Evolutionary conservation across 2,797 vertebrate species (phyloP).

Genomic region (Schizopygopsis pylzovi): DNA sequence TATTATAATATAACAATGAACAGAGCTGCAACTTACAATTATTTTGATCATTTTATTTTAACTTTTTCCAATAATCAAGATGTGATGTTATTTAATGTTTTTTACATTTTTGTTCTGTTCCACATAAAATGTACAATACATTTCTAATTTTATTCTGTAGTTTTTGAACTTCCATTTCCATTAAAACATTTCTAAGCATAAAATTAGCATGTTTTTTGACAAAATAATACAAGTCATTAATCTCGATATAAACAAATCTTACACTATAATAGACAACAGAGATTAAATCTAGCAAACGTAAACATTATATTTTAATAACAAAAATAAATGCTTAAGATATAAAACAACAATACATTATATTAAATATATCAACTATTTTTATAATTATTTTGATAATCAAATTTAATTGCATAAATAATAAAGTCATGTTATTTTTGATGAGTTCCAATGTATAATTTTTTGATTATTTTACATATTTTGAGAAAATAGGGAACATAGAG

Average conservation of each 20-base stretch:
- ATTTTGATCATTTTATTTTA: no score
- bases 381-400: background rate
- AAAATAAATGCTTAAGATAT: background rate
- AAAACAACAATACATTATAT: background rate
- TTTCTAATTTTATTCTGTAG: no score
- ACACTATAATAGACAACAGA: background rate
- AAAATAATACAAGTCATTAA: background rate
- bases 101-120: no score
- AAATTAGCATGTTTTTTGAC: background rate
- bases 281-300: background rate
- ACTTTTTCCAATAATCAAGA: no score
- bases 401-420: background rate
- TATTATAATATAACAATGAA: no score
- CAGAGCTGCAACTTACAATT: no score
- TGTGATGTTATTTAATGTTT: no score
- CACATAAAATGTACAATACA: no score
- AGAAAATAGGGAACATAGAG: background rate
- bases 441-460: background rate
- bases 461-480: background rate
- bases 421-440: background rate
- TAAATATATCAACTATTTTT: background rate
- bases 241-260: background rate
- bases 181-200: no score
- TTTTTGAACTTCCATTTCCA: no score
- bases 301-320: background rate